These are phyloP conservation scores for Dryas iulia DNA, from an alignment of 1,140 invertebrate genomes.

Conservation along the genomic window DNA sequence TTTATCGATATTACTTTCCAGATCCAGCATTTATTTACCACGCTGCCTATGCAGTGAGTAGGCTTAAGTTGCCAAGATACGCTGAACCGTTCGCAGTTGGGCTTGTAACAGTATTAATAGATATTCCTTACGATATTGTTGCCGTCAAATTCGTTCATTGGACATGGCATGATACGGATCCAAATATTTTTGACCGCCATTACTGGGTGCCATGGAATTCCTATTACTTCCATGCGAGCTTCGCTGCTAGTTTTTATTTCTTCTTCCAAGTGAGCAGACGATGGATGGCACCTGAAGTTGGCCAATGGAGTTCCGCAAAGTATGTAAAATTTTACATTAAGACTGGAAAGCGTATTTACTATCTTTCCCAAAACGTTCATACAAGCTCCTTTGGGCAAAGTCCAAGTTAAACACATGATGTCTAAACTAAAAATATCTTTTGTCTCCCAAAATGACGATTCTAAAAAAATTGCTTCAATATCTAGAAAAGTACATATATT, in stretches of 20 bases:
- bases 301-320: slow-evolving; percentile 77
- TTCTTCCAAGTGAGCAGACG: slow-evolving; percentile 83
- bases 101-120: slow-evolving; percentile 86
- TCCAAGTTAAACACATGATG: too few relatives aligned
- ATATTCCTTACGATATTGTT: slow-evolving; percentile 91
- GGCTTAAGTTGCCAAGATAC: slow-evolving; percentile 83
- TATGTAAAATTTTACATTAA: too few relatives aligned
- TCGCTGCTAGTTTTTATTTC: slow-evolving; percentile 86
- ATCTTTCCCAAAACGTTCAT: too few relatives aligned
- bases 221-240: slow-evolving; percentile 90
- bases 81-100: slow-evolving; percentile 89
- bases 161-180: slow-evolving; percentile 93
- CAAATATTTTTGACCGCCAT: slow-evolving; percentile 88
- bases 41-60: slow-evolving; percentile 84
- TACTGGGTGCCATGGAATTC: slow-evolving; percentile 91
- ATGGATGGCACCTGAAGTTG: slow-evolving; percentile 77
- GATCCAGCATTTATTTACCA: slow-evolving; percentile 90
- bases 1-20: slow-evolving; percentile 63
- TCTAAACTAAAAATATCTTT: too few relatives aligned
- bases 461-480: too few relatives aligned
- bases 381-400: too few relatives aligned
- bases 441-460: too few relatives aligned
- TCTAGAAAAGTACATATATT: too few relatives aligned
- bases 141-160: slow-evolving; percentile 90
- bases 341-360: too few relatives aligned